A percentile compares a stretch with the other conserved stretches of the same genome.
Evolutionary conservation across 2,113 vertebrate species (phyloP).

Genomic region (Sander lucioperca): DNA sequence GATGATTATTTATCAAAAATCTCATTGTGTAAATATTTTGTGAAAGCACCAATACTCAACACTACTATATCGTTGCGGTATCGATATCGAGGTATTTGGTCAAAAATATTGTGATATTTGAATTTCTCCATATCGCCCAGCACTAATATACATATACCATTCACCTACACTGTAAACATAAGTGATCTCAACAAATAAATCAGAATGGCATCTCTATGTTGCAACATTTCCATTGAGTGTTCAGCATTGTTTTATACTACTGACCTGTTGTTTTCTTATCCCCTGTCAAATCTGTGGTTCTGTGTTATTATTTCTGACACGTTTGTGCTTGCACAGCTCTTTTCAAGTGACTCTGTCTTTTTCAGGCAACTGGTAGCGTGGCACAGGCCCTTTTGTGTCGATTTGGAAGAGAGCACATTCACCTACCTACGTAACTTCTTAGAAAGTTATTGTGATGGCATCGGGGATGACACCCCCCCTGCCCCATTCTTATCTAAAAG

Average conservation of each 20-base stretch:
- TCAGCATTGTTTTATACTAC: constrained; percentile 3
- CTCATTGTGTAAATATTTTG: too few species aligned
- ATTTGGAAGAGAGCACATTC: constrained; percentile 98
- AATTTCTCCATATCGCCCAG: too few species aligned
- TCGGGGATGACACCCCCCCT: constrained; percentile 92
- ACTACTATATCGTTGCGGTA: too few species aligned
- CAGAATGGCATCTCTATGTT: neutral
- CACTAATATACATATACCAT: too few species aligned
- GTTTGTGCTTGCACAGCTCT: constrained; percentile 2
- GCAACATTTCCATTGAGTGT: neutral
- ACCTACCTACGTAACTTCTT: constrained; percentile 95
- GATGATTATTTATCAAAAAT: too few species aligned
- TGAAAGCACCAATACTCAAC: too few species aligned
- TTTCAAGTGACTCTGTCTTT: constrained; percentile 30
- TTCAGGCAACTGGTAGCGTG: constrained; percentile 96
- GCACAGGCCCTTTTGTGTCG: constrained; percentile 97
- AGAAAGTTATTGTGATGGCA: constrained; percentile 96
- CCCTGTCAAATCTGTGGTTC: neutral
- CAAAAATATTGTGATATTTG: too few species aligned
- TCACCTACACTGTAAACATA: neutral
- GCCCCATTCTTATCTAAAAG: constrained; percentile 94
- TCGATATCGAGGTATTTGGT: too few species aligned
- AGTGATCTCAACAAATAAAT: neutral
- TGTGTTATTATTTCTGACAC: neutral
- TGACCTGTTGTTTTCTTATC: neutral